Base-by-base conservation (phyloP, 1,140 invertebrate species). In the Belonocnema kinseyi region DNA sequence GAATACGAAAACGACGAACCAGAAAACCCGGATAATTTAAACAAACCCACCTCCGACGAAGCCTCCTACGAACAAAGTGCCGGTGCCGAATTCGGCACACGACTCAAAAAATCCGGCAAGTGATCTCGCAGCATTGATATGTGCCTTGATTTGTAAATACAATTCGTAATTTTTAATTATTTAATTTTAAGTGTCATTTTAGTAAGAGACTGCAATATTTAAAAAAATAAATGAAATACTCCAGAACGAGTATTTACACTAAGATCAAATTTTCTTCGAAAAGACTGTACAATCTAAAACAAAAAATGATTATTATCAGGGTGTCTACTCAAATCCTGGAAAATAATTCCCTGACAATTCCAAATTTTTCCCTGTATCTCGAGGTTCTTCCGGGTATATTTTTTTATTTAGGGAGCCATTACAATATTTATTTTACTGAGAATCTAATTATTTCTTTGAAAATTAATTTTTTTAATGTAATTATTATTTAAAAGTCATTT, bases 1-100 rank as follows among this genome's bases (percentile, higher is more conserved):
- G 88, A 88, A 8, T 89, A 90, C 26, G 88, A 89, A 26, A 84
- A 81, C 17, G 84, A 87, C 19, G 86, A 90, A 33, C 46, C 72
- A 11, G 51, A 33, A 71, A 70, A 52, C 17, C 8, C 58, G 12
- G 61, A 66, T 33, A 66, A 61, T 56, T 56, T 12, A 10, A 58
- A 66, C 71, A 76, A 77, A 54, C 10, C 46, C 5, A 71, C 50
- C 13, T 33, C 16, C 11, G 74, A 76, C 1, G 66, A 75, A 3
- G 53, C 51, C 6, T 61, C 74, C 26, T 77, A 80, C 53, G 76
- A 83, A 11, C 76, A 85, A 50, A 82, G 75, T 53, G 66, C 14
- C 3, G 81, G 74, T 16, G 70, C 56, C 16, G 86, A 88, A 73
- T 90, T 86, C 54, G 88, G 88, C 12, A 84, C 85, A 13, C 83